Percentiles rank a stretch among this genome's conserved stretches.
Evolutionary conservation across 2,797 vertebrate species (phyloP).

Genomic region (Remorina albescens): DNA sequence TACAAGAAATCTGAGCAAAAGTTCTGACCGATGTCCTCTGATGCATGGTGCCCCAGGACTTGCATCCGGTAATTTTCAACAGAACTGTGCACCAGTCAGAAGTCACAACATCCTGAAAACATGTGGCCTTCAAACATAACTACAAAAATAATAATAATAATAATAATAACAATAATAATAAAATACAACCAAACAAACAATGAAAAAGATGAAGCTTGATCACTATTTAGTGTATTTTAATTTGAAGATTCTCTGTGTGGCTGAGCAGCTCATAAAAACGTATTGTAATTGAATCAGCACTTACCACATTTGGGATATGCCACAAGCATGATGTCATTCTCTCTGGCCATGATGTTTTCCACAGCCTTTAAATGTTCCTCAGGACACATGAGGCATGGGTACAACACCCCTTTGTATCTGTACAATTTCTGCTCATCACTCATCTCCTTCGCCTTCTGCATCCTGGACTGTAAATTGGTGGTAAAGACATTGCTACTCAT

Average conservation of each 20-base stretch:
- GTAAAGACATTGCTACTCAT: constrained; percentile 35
- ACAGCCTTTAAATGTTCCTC: constrained; percentile 77
- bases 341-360: constrained; percentile 77
- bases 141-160: no score
- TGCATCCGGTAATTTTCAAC: background rate
- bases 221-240: no score
- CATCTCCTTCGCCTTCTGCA: constrained; percentile 65
- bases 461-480: background rate
- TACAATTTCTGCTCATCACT: constrained; percentile 79
- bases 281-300: background rate
- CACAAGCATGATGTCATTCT: constrained; percentile 83
- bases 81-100: constrained; percentile 13
- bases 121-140: no score
- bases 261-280: background rate
- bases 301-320: constrained; percentile 89
- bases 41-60: background rate
- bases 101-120: background rate
- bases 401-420: constrained; percentile 81
- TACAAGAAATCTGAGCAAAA: background rate
- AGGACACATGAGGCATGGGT: constrained; percentile 77
- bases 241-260: no score
- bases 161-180: no score
- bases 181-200: no score
- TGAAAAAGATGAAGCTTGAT: no score
- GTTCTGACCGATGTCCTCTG: background rate